These are phyloP conservation scores for human (Homo sapiens) DNA, from an alignment of 2,113 vertebrate species.

Conservation along the genomic window DNA sequence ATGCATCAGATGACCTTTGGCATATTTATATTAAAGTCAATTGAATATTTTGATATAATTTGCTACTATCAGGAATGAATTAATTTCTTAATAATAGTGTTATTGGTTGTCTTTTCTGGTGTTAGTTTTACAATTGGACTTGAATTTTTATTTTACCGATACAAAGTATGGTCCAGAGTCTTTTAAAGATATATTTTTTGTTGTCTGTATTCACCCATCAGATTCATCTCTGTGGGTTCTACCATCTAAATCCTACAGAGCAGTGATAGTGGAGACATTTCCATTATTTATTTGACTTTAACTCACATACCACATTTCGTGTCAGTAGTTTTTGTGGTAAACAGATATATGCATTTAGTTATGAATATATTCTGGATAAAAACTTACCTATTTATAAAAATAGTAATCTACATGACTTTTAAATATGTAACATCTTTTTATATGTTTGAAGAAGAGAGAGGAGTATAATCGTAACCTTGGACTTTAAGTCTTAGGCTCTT, in stretches of 20 bases:
- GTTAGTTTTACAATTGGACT: background rate
- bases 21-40: background rate
- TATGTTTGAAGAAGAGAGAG: background rate
- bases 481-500: background rate
- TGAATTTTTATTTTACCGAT: background rate
- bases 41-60: background rate
- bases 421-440: background rate
- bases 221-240: background rate
- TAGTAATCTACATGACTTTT: background rate
- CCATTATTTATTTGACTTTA: background rate
- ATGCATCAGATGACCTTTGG: background rate
- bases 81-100: background rate
- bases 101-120: background rate
- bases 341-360: background rate
- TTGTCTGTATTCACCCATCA: background rate
- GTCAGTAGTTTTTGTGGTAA: background rate
- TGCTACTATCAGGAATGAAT: background rate
- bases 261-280: background rate
- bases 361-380: background rate
- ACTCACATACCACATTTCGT: background rate
- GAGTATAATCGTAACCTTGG: background rate
- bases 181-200: background rate
- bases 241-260: background rate
- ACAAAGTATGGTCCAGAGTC: background rate
- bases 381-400: too few species aligned